phyloP scores from a whole-genome alignment of 2,797 vertebrate genomes.

The Urosaurus nigricauda region DNA sequence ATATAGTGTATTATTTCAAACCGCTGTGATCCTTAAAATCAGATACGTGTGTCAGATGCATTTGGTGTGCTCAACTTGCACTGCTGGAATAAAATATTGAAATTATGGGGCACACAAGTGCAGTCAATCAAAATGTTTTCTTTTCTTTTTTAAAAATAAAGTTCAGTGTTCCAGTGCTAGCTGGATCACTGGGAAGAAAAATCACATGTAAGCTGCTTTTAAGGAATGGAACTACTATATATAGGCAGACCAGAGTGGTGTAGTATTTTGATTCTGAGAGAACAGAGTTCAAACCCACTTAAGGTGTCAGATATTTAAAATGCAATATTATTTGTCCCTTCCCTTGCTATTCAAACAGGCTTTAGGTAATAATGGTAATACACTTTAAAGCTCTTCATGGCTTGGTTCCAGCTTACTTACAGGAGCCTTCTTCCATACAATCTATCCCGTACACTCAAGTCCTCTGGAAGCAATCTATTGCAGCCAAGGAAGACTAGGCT shows the following conservation, averaged over 20 bases:
- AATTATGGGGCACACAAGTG: not conserved
- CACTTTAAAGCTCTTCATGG: no score
- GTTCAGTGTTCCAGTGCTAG: not conserved
- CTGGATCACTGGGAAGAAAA: not conserved
- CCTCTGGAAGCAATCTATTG: no score
- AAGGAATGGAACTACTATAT: not conserved
- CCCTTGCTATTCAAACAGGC: no score
- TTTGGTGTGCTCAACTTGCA: not conserved
- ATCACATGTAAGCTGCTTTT: not conserved
- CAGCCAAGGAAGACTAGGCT: no score
- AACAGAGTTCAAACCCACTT: no score
- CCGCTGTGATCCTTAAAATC: not conserved
- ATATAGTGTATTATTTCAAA: constrained; percentile 24
- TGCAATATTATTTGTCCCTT: no score
- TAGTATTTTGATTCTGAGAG: no score
- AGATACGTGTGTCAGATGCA: not conserved
- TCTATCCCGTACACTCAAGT: no score
- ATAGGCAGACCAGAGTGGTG: not conserved
- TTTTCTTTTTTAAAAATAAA: not conserved
- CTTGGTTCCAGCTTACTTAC: no score
- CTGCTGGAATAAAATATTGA: not conserved
- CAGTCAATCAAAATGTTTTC: not conserved
- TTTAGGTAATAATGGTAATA: no score
- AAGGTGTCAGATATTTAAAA: no score
- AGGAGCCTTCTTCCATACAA: no score